Evolutionary conservation across 2,113 vertebrate species (phyloP).

Genomic region (Corythornis vintsioides): DNA sequence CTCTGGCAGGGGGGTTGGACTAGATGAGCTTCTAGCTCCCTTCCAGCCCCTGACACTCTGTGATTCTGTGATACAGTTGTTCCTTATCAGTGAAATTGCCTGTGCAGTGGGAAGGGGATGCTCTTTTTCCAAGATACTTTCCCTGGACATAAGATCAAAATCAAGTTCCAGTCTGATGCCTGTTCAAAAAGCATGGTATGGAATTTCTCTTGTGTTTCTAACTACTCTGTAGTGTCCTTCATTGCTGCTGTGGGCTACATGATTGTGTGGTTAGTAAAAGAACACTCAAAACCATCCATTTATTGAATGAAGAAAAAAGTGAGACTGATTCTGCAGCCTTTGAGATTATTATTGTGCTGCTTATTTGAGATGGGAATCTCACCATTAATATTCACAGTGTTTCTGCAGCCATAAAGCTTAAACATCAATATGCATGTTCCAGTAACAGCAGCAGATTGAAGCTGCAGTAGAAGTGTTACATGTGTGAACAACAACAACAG

Average conservation of each 20-base stretch:
- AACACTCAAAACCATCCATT: background rate
- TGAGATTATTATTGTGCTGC: background rate
- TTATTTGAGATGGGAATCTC: conserved; percentile 1
- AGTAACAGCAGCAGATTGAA: conserved; percentile 33
- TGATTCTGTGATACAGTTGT: background rate
- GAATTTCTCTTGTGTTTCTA: background rate
- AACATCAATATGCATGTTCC: conserved; percentile 51
- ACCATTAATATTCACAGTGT: conserved; percentile 26
- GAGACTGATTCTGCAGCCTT: background rate
- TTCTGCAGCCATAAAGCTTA: background rate
- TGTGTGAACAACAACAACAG: background rate
- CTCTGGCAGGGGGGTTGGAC: too few relatives aligned
- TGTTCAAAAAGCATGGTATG: background rate
- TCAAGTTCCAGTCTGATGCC: background rate
- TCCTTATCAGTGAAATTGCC: background rate
- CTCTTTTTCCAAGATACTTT: background rate
- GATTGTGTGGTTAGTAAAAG: background rate
- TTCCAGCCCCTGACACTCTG: too few relatives aligned
- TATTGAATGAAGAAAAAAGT: background rate
- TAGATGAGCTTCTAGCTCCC: too few relatives aligned
- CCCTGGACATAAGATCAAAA: background rate
- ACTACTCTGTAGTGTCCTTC: background rate
- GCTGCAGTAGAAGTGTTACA: background rate
- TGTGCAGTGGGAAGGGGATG: background rate
- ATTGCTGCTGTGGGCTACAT: background rate